These are phyloP conservation scores for Erebia aethiops DNA, from an alignment of 2,888 invertebrate species.

Conservation along the genomic window DNA sequence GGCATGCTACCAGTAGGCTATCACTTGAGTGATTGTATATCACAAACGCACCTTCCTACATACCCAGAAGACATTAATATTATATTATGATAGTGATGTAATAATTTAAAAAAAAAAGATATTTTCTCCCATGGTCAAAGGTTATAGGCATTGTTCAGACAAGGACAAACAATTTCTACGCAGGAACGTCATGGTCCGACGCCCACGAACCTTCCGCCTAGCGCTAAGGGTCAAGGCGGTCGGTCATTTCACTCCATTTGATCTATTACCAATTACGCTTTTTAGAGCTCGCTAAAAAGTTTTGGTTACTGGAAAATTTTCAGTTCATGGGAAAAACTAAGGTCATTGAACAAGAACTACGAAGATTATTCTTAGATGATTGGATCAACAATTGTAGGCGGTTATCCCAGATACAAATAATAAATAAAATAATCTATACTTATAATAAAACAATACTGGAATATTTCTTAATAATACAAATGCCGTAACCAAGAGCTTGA, in stretches of 20 bases:
- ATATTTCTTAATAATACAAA: no score
- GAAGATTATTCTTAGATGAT: constrained; percentile 14
- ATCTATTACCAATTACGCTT: constrained; percentile 43
- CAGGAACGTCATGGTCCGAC: constrained; percentile 70
- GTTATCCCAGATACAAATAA: no score
- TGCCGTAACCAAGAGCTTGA: no score
- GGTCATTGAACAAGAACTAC: constrained; percentile 4
- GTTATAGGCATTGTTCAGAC: constrained; percentile 52
- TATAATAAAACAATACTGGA: no score
- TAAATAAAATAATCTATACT: no score
- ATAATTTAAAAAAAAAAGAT: not conserved
- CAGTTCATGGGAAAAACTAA: constrained; percentile 5
- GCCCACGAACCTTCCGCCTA: constrained; percentile 74
- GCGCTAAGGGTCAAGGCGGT: constrained; percentile 47
- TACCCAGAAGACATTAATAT: no score
- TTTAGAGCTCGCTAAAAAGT: constrained; percentile 30
- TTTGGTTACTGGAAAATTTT: constrained; percentile 30
- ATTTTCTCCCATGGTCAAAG: constrained; percentile 59
- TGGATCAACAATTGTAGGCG: no score
- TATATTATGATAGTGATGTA: no score
- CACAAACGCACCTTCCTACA: no score
- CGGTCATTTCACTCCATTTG: constrained; percentile 49
- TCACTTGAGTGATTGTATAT: no score
- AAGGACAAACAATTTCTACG: constrained; percentile 81
- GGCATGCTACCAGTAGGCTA: no score